Evolutionary conservation across 2,888 invertebrate species (phyloP).

Genomic region (Tinea pellionella): DNA sequence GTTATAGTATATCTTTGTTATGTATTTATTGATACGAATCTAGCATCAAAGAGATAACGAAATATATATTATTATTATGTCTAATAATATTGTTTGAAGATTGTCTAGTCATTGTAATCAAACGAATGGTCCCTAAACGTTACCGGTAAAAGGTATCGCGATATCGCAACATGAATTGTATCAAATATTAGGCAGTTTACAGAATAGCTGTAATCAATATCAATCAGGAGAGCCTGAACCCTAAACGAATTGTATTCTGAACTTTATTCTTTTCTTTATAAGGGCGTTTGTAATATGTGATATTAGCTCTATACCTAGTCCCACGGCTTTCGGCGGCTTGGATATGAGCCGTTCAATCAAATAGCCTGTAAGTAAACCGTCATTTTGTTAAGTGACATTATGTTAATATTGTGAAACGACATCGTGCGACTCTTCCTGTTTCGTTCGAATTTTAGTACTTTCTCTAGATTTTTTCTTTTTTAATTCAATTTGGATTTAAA

Average conservation of each 20-base stretch:
- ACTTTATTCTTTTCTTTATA: background rate
- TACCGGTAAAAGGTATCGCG: background rate
- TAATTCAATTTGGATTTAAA: background rate
- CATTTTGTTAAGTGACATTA: background rate
- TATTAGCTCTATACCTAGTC: background rate
- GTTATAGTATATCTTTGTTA: no score
- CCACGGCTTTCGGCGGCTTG: background rate
- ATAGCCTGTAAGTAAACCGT: background rate
- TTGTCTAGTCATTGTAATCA: background rate
- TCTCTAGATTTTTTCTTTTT: background rate
- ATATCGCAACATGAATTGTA: background rate
- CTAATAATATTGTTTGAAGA: background rate
- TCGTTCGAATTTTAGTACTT: background rate
- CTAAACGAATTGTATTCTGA: background rate
- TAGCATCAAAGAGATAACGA: no score
- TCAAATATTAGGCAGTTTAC: conserved; percentile 15
- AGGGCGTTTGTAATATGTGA: background rate
- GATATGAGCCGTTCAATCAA: background rate
- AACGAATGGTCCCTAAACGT: background rate
- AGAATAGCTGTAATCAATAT: conserved; percentile 44
- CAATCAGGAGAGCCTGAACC: conserved; percentile 37
- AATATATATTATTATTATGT: no score
- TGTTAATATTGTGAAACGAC: background rate
- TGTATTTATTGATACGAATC: no score
- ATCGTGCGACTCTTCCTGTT: background rate